Base-by-base conservation (phyloP, 2,888 invertebrate genomes). In the Seladonia tumulorum region DNA sequence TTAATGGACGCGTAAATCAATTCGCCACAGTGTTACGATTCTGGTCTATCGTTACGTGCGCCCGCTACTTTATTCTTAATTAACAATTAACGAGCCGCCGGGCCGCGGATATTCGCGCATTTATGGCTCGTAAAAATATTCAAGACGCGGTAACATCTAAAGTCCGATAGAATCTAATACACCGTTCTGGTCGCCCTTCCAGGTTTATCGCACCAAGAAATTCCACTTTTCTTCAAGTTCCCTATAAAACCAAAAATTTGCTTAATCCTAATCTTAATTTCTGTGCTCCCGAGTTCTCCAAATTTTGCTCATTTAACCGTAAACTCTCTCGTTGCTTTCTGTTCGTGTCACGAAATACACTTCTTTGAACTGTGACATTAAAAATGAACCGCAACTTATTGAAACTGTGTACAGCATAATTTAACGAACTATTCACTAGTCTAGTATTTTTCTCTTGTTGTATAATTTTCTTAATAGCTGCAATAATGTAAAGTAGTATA, bases 71-170 rank as follows among this genome's bases (percentile, higher is more conserved):
- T 18, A 63, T 63, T 63, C 63, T 25, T 63, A 63, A 63, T 63
- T 63, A 63, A 63, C 63, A 18, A 63, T 63, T 63, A 63, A 63
- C 63, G 8, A 5, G 35, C 35, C 35, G 18, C 12, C 57, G 4
- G 10, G 22, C 53, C 2, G 60, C 60, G 16, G 63, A 63, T 18
- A 8, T 8, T 29, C 16, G 63, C 29, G 29, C 63, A 63, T 63
- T 63, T 63, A 63, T 29, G 29, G 63, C 63, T 29, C 63, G 63
- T 63, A 63, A 63, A 63, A 63, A 63, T 63, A 63, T 63, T 63
- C 63, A 63, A 63, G 29, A 18, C 29, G 63, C 63, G 29, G 18
- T 29, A 29, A 18, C 63, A 63, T 16, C 63, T 8, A 3, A 29
- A 63, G 29, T 7, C 3, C 16, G 29, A 63, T 68, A 22, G 39